phyloP scores from a whole-genome alignment of 2,888 invertebrate genomes.

The Dolichopus griseipennis region DNA sequence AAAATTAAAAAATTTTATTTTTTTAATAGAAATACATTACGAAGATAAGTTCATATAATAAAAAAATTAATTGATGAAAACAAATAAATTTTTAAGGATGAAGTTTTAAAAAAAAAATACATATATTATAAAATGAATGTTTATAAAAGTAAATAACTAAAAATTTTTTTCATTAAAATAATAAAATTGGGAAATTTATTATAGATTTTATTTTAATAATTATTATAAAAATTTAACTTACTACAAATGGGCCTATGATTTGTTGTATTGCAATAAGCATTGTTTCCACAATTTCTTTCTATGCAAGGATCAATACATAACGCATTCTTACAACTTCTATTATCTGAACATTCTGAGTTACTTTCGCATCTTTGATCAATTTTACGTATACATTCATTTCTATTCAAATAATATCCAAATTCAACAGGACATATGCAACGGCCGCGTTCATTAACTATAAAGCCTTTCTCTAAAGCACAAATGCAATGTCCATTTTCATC shows the following conservation, averaged over 20 bases:
- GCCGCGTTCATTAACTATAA: slow-evolving; percentile 65
- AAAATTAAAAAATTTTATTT: no score
- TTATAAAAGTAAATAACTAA: no score
- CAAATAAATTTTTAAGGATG: no score
- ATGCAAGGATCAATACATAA: slow-evolving; percentile 74
- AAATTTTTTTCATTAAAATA: no score
- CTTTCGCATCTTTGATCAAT: slow-evolving; percentile 53
- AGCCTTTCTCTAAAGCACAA: slow-evolving; percentile 70
- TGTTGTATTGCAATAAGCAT: slow-evolving; percentile 68
- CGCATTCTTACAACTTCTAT: slow-evolving; percentile 62
- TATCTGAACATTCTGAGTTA: slow-evolving; percentile 67
- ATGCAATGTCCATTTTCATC: slow-evolving; percentile 72
- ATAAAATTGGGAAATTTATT: no score
- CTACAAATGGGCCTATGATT: slow-evolving; percentile 69
- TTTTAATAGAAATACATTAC: no score
- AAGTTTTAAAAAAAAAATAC: no score
- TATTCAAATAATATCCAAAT: slow-evolving; percentile 56
- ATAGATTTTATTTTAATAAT: no score
- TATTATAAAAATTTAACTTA: neutral
- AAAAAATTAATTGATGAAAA: no score
- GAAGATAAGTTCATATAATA: no score
- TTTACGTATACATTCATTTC: slow-evolving; percentile 52
- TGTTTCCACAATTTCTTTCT: slow-evolving; percentile 60
- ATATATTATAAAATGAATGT: no score
- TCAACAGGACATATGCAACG: slow-evolving; percentile 67